phyloP scores from a whole-genome alignment of 2,113 vertebrate species.

The Willisornis vidua region DNA sequence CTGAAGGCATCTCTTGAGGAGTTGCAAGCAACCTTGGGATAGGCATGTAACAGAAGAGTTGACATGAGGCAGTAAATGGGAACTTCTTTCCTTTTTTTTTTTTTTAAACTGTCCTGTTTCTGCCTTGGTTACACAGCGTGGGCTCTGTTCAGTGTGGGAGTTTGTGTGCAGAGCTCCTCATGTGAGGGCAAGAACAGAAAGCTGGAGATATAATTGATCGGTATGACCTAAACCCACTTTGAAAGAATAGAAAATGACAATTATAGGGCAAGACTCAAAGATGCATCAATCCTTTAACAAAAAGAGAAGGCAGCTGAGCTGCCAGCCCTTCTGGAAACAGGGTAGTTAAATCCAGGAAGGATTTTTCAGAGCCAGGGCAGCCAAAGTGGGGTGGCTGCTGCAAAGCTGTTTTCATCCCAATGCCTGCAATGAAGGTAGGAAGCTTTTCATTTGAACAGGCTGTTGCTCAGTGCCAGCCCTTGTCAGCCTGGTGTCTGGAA shows the following conservation, averaged over 20 bases:
- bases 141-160: conserved; percentile 11
- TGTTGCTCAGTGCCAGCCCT: not conserved
- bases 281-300: not conserved
- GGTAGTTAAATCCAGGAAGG: not conserved
- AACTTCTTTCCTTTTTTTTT: not conserved
- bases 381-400: not conserved
- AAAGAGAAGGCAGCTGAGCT: not conserved
- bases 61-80: not conserved
- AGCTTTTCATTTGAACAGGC: conserved; percentile 21
- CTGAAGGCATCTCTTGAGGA: not conserved
- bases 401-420: not conserved
- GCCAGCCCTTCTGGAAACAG: conserved; percentile 1
- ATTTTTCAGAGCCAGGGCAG: not conserved
- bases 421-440: not conserved
- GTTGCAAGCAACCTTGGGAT: not conserved
- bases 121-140: not conserved
- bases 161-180: not conserved
- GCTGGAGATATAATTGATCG: not conserved
- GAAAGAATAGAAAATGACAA: not conserved
- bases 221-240: not conserved
- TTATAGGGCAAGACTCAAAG: not conserved
- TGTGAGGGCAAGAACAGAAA: conserved; percentile 19
- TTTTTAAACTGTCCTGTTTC: not conserved
- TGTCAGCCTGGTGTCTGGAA: not conserved
- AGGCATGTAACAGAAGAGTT: not conserved